Base-by-base conservation (phyloP, 2,797 vertebrate species). In the Catamblyrhynchus diadema region DNA sequence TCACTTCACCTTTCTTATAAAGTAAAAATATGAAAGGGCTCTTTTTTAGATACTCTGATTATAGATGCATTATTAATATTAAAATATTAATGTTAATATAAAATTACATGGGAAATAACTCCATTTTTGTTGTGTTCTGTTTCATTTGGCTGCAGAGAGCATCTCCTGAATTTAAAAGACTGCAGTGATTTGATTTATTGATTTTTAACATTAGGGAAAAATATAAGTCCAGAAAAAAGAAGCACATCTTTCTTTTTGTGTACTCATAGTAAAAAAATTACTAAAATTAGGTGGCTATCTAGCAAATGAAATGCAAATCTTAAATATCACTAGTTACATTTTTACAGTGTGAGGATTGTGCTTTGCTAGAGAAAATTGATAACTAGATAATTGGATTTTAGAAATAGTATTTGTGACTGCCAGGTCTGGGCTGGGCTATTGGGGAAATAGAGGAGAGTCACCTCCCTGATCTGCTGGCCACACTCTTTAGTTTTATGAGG, bases 51-150 rank as follows among this genome's bases (percentile, higher is more conserved):
- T 74, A 14, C 15, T 74, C 1, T 69, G n/a, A 35, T 93, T 81
- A 53, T 22, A 12, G 5, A 39, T 84, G 22, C 10, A 5, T 69
- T 77, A 37, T 44, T 56, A 25, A 9, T 79, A 19, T 81, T 71
- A 53, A 83, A 39, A 37, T 39, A 39, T 39, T 39, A 39, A 39
- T 39, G 37, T 13, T 39, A 39, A 39, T 39, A 39, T 39, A 39
- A 39, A 39, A 39, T 39, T 32, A 53, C 18, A n/a, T 54, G 8
- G 50, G 59, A 78, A 81, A 54, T 27, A 78, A 32, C 9, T 57
- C 25, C 0, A 3, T 73, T 81, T 83, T 70, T 0, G 0, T 62
- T 67, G 28, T 54, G 8, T 65, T 73, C 35, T 47, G 25, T 79
- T 51, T 61, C 47, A 54, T 86, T 72, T 67, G 66, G 23, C 30